Evolutionary conservation across 1,140 invertebrate species (phyloP).

Genomic region (Drosophila murphyi): DNA sequence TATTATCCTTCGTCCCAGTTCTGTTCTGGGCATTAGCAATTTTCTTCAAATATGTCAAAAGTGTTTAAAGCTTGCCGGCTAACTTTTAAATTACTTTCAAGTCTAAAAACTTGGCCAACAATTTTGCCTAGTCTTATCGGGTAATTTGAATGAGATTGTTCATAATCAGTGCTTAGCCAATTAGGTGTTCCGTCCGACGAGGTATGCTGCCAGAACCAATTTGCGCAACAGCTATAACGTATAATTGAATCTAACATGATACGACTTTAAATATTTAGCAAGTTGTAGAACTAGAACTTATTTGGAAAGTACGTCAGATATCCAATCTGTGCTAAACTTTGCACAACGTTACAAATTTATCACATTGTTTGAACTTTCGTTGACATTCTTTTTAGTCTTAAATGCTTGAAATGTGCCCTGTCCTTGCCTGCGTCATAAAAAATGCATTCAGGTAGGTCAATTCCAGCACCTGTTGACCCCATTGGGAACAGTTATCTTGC

Average conservation of each 20-base stretch:
- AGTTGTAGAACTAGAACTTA: slow-evolving; percentile 4
- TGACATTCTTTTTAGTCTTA: neutral
- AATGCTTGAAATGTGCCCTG: slow-evolving; percentile 9
- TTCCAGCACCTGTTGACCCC: slow-evolving; percentile 56
- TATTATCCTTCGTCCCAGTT: neutral
- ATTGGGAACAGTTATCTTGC: slow-evolving; percentile 45
- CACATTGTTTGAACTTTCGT: neutral
- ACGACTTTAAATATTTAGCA: slow-evolving; percentile 8
- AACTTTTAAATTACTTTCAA: slow-evolving; percentile 64
- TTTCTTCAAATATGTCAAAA: slow-evolving; percentile 43
- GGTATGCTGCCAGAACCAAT: neutral
- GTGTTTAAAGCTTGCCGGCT: slow-evolving; percentile 65
- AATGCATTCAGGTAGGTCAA: slow-evolving; percentile 69
- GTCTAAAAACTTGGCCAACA: slow-evolving; percentile 19
- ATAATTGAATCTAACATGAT: slow-evolving; percentile 7
- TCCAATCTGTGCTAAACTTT: slow-evolving; percentile 12
- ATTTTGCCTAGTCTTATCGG: slow-evolving; percentile 11
- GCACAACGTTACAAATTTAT: slow-evolving; percentile 12
- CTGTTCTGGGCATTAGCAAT: slow-evolving; percentile 22
- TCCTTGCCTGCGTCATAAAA: slow-evolving; percentile 52
- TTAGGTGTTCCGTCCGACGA: slow-evolving; percentile 17
- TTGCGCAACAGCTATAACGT: neutral
- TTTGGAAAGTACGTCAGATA: neutral
- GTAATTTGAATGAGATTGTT: slow-evolving; percentile 27
- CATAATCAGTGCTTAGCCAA: slow-evolving; percentile 12